These are phyloP conservation scores for Anthophora plumipes DNA, from an alignment of 2,888 invertebrate genomes.

Conservation along the genomic window DNA sequence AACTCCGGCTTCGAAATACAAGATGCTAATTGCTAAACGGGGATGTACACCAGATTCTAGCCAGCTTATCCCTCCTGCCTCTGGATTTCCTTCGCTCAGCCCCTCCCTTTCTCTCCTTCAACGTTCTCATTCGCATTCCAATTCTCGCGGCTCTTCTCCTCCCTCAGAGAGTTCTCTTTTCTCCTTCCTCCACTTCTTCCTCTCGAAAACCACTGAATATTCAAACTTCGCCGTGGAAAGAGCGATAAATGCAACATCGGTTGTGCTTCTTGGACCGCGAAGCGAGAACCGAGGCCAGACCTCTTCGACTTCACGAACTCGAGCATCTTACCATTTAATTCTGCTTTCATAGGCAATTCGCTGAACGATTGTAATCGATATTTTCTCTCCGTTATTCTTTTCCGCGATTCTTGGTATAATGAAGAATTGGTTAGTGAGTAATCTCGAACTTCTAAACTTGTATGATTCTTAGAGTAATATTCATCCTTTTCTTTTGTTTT, in stretches of 20 bases:
- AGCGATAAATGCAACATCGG: conserved; percentile 67
- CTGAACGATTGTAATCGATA: conserved; percentile 1
- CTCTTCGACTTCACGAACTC: not conserved
- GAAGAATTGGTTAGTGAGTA: too few relatives aligned
- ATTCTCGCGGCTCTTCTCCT: not conserved
- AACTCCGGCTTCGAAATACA: conserved; percentile 74
- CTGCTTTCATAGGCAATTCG: not conserved
- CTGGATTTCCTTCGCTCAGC: conserved; percentile 53
- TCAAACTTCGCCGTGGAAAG: conserved; percentile 68
- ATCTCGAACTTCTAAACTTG: too few relatives aligned
- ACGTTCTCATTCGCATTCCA: conserved; percentile 49
- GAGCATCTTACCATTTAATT: conserved; percentile 5
- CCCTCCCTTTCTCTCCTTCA: conserved; percentile 28
- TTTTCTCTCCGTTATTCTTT: not conserved
- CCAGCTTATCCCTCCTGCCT: conserved; percentile 69
- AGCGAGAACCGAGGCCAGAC: not conserved
- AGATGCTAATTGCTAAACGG: conserved; percentile 77
- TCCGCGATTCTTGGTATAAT: too few relatives aligned
- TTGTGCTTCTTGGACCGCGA: conserved; percentile 44
- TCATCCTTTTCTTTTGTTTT: too few relatives aligned
- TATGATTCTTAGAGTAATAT: too few relatives aligned
- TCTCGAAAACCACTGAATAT: conserved; percentile 73
- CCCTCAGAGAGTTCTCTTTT: not conserved
- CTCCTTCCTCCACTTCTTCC: conserved; percentile 24
- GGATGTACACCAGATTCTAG: conserved; percentile 75